Evolutionary conservation across 1,140 invertebrate genomes (phyloP).

Genomic region (Caenorhabditis tropicalis): DNA sequence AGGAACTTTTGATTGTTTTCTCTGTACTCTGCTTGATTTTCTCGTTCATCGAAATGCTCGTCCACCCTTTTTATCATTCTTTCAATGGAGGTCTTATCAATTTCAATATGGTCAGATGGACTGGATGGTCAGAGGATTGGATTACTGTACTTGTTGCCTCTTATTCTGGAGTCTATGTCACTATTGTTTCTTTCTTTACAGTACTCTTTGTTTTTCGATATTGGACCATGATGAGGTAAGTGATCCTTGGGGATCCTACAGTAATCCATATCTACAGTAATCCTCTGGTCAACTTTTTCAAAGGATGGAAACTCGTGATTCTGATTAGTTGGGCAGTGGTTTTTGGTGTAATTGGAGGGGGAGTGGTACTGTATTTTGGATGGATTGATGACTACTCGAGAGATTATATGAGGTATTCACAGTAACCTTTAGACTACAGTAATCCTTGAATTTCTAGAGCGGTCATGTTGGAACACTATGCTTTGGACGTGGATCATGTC

Average conservation of each 20-base stretch:
- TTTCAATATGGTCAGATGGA: background rate
- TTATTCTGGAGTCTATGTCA: background rate
- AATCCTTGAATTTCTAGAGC: background rate
- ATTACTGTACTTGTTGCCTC: background rate
- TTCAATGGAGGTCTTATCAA: background rate
- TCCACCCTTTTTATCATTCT: background rate
- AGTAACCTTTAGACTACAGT: background rate
- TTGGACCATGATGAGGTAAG: background rate
- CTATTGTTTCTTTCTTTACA: background rate
- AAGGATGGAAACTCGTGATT: background rate
- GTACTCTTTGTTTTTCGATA: background rate
- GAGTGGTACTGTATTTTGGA: background rate
- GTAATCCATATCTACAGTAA: background rate
- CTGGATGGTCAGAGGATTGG: background rate
- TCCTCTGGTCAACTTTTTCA: background rate
- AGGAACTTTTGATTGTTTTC: background rate
- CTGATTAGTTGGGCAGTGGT: background rate
- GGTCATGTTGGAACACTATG: background rate
- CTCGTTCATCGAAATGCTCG: background rate
- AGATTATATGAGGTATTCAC: background rate
- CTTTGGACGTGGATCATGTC: background rate
- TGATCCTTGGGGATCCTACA: background rate
- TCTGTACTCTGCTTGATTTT: background rate
- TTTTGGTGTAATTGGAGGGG: background rate
- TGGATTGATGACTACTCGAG: background rate